Base-by-base conservation (phyloP, 1,140 invertebrate genomes). In the Neotoxoptera formosana region DNA sequence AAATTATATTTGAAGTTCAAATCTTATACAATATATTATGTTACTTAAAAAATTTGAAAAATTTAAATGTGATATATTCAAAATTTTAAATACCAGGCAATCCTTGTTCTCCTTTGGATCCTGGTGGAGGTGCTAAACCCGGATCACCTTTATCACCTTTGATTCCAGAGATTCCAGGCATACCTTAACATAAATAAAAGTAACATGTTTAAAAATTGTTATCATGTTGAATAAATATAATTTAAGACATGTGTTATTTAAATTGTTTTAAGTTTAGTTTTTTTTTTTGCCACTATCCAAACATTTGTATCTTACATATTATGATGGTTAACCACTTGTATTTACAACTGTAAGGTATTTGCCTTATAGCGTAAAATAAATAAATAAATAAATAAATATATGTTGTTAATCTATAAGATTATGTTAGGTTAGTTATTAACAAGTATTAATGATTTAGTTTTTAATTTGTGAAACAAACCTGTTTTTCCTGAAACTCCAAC, bases 401-500 rank as follows among this genome's bases (percentile, higher is more conserved):
- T 76, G 9, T 76, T 34, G 6, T 76, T 76, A 20, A 7, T 25
- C 23, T 11, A 25, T 41, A 21, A 41, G 41, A 4, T 41, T 41
- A 41, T 41, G 41, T 41, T 41, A 41, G 4, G 25, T 9, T 45
- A 25, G 30, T 23, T 11, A 45, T 36, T 83, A 36, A 83, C 34
- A 41, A 25, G 34, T 25, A 84, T 25, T 41, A 41, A 25, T 45
- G 3, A 6, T 86, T 30, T 45, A 7, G 4, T 56, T 67, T 67
- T n/a, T 67, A 45, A 45, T 67, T 90, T 60, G 23, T 67, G 7
- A 1, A 48, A 93, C 48, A 9, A 30, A 93, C 91, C 91, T 94
- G 96, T 95, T n/a, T 96, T 95, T 30, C 97, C 97, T 11, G 96
- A 96, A n/a, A 96, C 94, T 30, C 97, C 97, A 94, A 96, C 95